Base-by-base conservation (phyloP, 2,113 vertebrate species). In the Myxocyprinus asiaticus region DNA sequence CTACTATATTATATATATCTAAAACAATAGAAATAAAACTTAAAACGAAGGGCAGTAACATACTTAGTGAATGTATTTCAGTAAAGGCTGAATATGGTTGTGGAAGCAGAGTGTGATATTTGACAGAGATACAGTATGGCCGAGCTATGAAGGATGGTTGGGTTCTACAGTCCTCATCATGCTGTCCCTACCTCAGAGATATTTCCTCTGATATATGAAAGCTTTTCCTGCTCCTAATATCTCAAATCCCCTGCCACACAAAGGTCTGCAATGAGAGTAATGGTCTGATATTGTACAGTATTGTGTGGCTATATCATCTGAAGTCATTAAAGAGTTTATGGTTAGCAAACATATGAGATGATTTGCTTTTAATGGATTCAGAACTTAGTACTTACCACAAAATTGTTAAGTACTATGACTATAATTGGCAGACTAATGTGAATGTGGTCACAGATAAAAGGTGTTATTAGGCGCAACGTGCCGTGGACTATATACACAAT, bases 131-230 rank as follows among this genome's bases (percentile, higher is more conserved):
- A 33, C 22, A 33, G 22, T 74, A 33, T 50, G 17, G 58, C 15
- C 50, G 72, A 74, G 59, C 71, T 76, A 44, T 64, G 62, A 76
- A 76, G n/a, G 50, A 76, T 75, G 47, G 15, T 64, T 75, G 33
- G 51, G 59, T 75, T 75, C 4, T 45, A 47, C 59, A 12, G 72
- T 75, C 45, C 45, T 75, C 72, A 75, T 58, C 72, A 63, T 65
- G 73, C 59, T 53, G 47, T 76, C 62, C 61, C 48, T 17, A 76
- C 61, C 73, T 76, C 47, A 53, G 73, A 64, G 73, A 76, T n/a
- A 76, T 76, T 76, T 76, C 73, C 47, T 76, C 48, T 76, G 74
- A 76, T 66, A 76, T 76, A 65, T 76, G 74, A 76, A 76, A 66
- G 74, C 33, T 55, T 76, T 65, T 66, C 47, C 62, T 65, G 47